Evolutionary conservation across 2,888 invertebrate genomes (phyloP), one percentile per base, ranked within the genome.

Genomic region (Andrena flavipes): DNA sequence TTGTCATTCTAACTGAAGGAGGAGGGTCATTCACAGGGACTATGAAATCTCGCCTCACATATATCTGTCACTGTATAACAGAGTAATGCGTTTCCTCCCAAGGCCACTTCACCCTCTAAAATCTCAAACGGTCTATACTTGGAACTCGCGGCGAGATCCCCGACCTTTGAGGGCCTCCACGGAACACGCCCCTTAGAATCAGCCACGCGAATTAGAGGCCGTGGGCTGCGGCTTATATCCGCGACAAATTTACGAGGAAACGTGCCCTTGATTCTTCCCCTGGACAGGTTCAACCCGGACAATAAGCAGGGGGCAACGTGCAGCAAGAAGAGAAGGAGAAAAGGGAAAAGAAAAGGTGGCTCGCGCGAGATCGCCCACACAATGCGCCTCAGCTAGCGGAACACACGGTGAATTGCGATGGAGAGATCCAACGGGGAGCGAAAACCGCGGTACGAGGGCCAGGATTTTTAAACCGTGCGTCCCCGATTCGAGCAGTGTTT

Each of bases 311-410:
- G 65, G 35, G 33, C 54, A 64, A 42, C 42, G 42, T 16, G 42
- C 26, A 20, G 8, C 16, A 10, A 29, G 6, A 6, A 4, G n/a
- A 3, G 8, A 7, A n/a, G 6, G 29, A 42, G 51, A n/a, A 48
- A 16, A 33, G 23, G n/a, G 20, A 30, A 49, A 69, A 59, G 29
- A 51, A 63, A 62, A 20, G 48, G 30, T 10, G 13, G 29, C 33
- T 33, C 16, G 68, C 42, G 29, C 33, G 30, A 69, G 42, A 64
- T 65, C 80, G 70, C 73, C 74, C 81, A 67, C 73, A 59, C 82
- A 33, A 71, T 65, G 67, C 49, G 23, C 65, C 42, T 74, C 81
- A 62, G n/a, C 80, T 73, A 81, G 80, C 81, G 81, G 81, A 81
- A 81, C 79, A 16, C 63, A 48, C 48, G 54, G 62, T 80, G 79